Evolutionary conservation across 2,888 invertebrate species (phyloP), one percentile per base, ranked within the genome.

Genomic region (Zelleria hepariella): DNA sequence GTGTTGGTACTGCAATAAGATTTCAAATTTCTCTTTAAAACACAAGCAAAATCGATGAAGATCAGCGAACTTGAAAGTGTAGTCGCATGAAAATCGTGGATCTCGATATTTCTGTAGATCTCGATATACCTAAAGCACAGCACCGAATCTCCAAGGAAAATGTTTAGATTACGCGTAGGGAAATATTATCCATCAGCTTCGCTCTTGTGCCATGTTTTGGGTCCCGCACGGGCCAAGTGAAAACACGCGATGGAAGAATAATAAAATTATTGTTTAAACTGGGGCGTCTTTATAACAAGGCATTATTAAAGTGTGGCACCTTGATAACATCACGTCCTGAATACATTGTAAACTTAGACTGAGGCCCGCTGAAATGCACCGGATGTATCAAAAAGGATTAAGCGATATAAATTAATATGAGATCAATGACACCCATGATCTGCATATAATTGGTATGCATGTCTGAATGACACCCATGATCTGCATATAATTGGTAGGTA

Each of bases 131-230:
- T 32, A 1, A 10, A 42, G 15, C 15, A 15, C 32, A 15, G 10
- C 54, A 47, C n/a, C 5, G 54, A 26, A 49, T 49, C 20, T 27
- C 21, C 15, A 60, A 62, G 8, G 27, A 57, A 57, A 62, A 62
- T 56, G 59, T 57, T 58, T 58, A 49, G 25, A 25, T 24, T 57
- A 24, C 53, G 57, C 59, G 58, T 61, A 57, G 32, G 62, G 57
- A 59, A 62, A 62, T 62, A 62, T 62, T 62, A 61, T 62, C 59
- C 42, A 23, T 57, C 23, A n/a, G n/a, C n/a, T n/a, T 10, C 52
- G 52, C 60, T 60, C 62, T 60, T 24, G 26, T 15, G 47, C 18
- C 51, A 5, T 63, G 63, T 62, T 63, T 57, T 62, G 62, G n/a
- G 27, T 59, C 26, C 18, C 4, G 57, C 62, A 26, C 62, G 63